A percentile compares a stretch with the other conserved stretches of the same genome.
Evolutionary conservation across 2,888 invertebrate genomes (phyloP).

Genomic region (Tryphoninae sp.): DNA sequence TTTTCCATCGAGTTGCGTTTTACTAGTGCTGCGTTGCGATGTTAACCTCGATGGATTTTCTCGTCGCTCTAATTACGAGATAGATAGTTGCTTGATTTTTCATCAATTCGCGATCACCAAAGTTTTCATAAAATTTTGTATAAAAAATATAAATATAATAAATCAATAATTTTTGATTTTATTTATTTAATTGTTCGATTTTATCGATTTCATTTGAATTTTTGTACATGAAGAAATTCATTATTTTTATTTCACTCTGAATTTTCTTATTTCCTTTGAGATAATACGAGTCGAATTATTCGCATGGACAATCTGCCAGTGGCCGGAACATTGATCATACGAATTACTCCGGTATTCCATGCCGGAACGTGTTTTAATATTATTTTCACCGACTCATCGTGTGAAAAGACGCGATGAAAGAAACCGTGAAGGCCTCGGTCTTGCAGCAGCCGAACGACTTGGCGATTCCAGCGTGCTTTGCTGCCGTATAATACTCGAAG

Average conservation of each 20-base stretch:
- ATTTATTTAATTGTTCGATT: neutral
- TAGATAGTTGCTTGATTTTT: slow-evolving; percentile 21
- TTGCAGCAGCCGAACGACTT: slow-evolving; percentile 14
- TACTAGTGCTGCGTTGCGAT: slow-evolving; percentile 38
- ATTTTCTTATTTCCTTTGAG: slow-evolving; percentile 5
- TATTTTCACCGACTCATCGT: slow-evolving; percentile 74
- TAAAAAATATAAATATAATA: neutral
- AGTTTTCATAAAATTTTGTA: neutral
- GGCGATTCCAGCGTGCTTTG: slow-evolving; percentile 11
- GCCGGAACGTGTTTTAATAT: slow-evolving; percentile 67
- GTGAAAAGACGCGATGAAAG: slow-evolving; percentile 69
- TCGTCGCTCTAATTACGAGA: slow-evolving; percentile 60
- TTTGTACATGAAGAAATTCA: slow-evolving; percentile 5
- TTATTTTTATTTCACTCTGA: slow-evolving; percentile 22
- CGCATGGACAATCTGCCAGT: slow-evolving; percentile 25
- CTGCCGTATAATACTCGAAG: neutral
- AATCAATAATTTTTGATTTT: neutral
- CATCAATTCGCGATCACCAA: neutral
- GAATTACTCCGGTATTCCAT: slow-evolving; percentile 53
- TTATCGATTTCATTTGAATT: neutral
- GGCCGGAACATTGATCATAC: slow-evolving; percentile 17
- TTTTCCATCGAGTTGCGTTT: slow-evolving; percentile 27
- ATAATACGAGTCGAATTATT: slow-evolving; percentile 36
- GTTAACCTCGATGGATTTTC: slow-evolving; percentile 48
- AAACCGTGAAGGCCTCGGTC: slow-evolving; percentile 73